Evolutionary conservation across 2,797 vertebrate species (phyloP).

Genomic region (Hypotaenidia okinawae): DNA sequence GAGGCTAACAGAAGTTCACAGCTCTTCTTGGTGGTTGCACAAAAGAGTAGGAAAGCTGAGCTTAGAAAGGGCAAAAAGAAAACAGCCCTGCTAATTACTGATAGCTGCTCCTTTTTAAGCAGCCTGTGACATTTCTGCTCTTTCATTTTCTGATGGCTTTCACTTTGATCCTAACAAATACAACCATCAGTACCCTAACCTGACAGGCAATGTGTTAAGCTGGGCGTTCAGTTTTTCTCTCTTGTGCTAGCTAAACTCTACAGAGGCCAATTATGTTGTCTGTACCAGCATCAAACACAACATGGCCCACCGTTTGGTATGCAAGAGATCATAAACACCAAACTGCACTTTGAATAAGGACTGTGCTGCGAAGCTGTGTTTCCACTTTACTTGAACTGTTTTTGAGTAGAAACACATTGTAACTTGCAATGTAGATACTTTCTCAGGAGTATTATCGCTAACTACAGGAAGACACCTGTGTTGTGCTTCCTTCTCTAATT

Average conservation of each 20-base stretch:
- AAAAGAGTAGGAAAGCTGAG: neutral
- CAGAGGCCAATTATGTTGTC: conserved; percentile 54
- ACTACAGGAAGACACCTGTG: conserved; percentile 74
- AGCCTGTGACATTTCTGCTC: conserved; percentile 1
- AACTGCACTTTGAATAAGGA: conserved; percentile 21
- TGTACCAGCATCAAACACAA: conserved; percentile 41
- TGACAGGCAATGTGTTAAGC: conserved; percentile 1
- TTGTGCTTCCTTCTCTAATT: conserved; percentile 59
- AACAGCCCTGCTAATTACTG: neutral
- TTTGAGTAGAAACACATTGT: conserved; percentile 73
- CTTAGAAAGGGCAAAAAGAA: neutral
- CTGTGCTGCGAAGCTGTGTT: neutral
- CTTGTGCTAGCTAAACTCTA: neutral
- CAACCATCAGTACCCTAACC: conserved; percentile 20
- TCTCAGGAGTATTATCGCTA: conserved; percentile 62
- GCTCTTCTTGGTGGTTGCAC: neutral
- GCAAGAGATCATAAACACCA: conserved; percentile 50
- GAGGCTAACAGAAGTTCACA: neutral
- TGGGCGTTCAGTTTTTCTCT: conserved; percentile 4
- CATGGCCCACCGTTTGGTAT: neutral
- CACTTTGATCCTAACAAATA: conserved; percentile 60
- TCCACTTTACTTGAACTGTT: conserved; percentile 55
- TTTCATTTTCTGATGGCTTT: conserved; percentile 17
- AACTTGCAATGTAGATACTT: neutral
- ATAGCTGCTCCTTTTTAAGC: conserved; percentile 8